Conservation (phyloP, 1,140 invertebrate species). For the Formica exsecta region DNA sequence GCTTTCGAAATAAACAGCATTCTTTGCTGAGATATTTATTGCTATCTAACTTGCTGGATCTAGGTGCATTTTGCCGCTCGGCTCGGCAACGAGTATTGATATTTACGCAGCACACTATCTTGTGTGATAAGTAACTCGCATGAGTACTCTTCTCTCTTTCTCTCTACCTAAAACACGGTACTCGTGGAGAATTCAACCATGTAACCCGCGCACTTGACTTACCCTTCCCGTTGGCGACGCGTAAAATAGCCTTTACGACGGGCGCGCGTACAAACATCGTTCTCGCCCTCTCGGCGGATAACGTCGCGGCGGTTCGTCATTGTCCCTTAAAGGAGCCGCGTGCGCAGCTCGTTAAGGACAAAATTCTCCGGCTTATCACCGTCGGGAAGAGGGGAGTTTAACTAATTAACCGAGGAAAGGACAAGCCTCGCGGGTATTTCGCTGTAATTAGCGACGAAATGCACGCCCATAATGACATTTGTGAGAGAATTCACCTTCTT, state of each 20-base stretch:
- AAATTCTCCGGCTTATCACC: constrained; percentile 77
- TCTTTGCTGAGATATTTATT: neutral
- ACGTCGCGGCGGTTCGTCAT: constrained; percentile 66
- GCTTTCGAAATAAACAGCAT: neutral
- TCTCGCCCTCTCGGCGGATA: constrained; percentile 48
- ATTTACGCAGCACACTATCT: constrained; percentile 48
- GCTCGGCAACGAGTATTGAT: constrained; percentile 36
- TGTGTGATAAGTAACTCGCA: constrained; percentile 26
- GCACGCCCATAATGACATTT: constrained; percentile 71
- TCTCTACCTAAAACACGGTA: neutral
- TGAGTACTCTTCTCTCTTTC: neutral
- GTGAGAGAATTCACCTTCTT: constrained; percentile 49
- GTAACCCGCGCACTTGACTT: constrained; percentile 45
- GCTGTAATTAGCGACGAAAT: constrained; percentile 70
- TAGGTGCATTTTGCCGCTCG: neutral
- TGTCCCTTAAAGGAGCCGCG: constrained; percentile 73
- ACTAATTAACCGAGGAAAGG: constrained; percentile 77
- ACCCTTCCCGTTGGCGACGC: constrained; percentile 20
- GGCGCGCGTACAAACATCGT: constrained; percentile 55
- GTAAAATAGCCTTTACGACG: constrained; percentile 60
- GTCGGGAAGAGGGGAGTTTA: constrained; percentile 71
- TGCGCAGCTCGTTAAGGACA: constrained; percentile 74
- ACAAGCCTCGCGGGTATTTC: constrained; percentile 71
- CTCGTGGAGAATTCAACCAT: constrained; percentile 14
- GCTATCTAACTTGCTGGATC: neutral